Evolutionary conservation across 2,888 invertebrate species (phyloP), one percentile per base, ranked within the genome.

Genomic region (Eupeodes luniger): DNA sequence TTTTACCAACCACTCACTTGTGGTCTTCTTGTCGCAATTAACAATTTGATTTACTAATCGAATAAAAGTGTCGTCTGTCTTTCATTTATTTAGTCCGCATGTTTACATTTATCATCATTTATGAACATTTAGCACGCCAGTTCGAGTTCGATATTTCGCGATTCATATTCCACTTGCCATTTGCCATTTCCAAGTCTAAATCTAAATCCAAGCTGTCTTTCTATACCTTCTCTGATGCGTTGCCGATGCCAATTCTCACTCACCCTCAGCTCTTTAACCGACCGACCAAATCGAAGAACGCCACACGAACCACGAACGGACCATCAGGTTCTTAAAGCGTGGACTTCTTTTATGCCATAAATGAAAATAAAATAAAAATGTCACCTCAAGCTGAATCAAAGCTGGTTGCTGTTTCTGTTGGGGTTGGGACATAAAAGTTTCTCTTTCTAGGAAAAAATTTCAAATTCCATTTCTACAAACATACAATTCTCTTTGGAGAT

Each of bases 31-130:
- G 72, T 72, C 47, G 80, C 90, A 91, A 92, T 92, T 92, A 92
- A 91, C 91, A 87, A 90, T 91, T 91, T 92, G 91, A 92, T 92
- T 92, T 92, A 92, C 92, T 91, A 92, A 87, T 91, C 90, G 89
- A 90, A 90, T 91, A 83, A 91, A 91, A 91, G 90, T 90, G 91
- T 91, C 91, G 92, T 90, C 90, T 90, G 62, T 79, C 80, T 84
- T 72, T 80, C 84, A 69, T 77, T 77, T 84, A 77, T 74, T 72
- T 75, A 77, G 84, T 69, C 67, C 77, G 67, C 66, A 62, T 84
- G 84, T 77, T 84, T 77, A 69, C 80, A 80, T 87, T 77, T 69
- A 84, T 87, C 87, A 87, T 80, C 83, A 61, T 59, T 49, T 64
- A 72, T 72, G 72, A 72, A 57, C 72, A 59, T 72, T 72, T 72